A percentile compares a stretch with the other conserved stretches of the same genome.
Conservation (phyloP, 2,888 invertebrate species). For the Hypselothyrea guttata region DNA sequence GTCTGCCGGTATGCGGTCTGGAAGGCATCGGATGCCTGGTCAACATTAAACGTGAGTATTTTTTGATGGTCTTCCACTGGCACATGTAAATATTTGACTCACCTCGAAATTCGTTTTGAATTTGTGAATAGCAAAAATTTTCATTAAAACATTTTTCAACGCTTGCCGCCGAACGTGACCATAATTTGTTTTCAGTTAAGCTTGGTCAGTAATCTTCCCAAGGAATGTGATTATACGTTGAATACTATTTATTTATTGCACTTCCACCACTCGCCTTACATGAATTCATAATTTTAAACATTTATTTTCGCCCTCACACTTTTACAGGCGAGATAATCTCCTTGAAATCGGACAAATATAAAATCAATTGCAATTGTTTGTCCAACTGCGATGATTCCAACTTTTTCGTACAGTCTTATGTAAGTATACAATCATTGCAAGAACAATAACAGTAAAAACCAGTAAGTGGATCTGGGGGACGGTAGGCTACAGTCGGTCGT, state of each 20-base stretch:
- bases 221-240: slow-evolving; percentile 4
- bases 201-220: slow-evolving; percentile 15
- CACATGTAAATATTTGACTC: slow-evolving; percentile 66
- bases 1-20: slow-evolving; percentile 84
- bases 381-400: slow-evolving; percentile 88
- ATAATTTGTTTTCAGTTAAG: slow-evolving; percentile 22
- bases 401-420: slow-evolving; percentile 86
- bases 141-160: slow-evolving; percentile 44
- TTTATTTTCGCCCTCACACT: neutral
- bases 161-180: slow-evolving; percentile 49
- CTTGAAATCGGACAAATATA: slow-evolving; percentile 83
- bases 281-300: neutral
- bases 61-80: slow-evolving; percentile 21
- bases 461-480: neutral
- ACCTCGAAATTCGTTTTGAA: slow-evolving; percentile 44
- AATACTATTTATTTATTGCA: neutral
- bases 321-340: slow-evolving; percentile 84
- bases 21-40: slow-evolving; percentile 86
- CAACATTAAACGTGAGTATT: slow-evolving; percentile 83
- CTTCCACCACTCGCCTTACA: neutral
- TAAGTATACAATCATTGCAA: slow-evolving; percentile 79
- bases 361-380: slow-evolving; percentile 86
- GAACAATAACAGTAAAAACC: slow-evolving; percentile 18
- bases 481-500: too few relatives aligned
- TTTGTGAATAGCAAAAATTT: slow-evolving; percentile 24